Conservation (phyloP, 2,888 invertebrate genomes). For the Sesia apiformis region DNA sequence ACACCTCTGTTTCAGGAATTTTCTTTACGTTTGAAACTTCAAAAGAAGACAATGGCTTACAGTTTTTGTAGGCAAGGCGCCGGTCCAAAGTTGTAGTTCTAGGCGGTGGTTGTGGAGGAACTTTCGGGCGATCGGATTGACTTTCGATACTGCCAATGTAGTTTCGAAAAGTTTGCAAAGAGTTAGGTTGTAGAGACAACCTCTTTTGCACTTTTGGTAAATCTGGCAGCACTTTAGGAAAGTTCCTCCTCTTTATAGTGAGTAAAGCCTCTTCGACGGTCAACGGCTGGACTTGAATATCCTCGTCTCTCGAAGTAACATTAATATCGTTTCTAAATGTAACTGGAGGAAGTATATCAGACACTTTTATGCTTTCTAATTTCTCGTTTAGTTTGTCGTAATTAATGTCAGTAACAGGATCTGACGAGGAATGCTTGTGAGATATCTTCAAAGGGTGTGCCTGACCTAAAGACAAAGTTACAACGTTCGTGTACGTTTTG, state of each 20-base stretch:
- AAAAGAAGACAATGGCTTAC: conserved; percentile 56
- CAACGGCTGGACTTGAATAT: conserved; percentile 41
- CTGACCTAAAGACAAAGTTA: conserved; percentile 44
- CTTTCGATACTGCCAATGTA: conserved; percentile 36
- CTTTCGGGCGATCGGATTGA: conserved; percentile 46
- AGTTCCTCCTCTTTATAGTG: conserved; percentile 84
- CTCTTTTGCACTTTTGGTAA: conserved; percentile 76
- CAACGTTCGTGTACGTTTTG: conserved; percentile 50
- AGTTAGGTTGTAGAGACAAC: conserved; percentile 77
- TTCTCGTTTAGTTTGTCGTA: conserved; percentile 53
- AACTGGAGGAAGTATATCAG: conserved; percentile 55
- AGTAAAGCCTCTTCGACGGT: conserved; percentile 82
- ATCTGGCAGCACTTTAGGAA: conserved; percentile 90
- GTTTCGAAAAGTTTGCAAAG: conserved; percentile 53
- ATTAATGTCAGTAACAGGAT: conserved; percentile 77
- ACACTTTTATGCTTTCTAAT: conserved; percentile 28
- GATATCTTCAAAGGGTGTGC: conserved; percentile 65
- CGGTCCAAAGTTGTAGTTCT: conserved; percentile 81
- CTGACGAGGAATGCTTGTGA: conserved; percentile 80
- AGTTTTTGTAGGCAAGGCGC: conserved; percentile 58
- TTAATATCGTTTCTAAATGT: conserved; percentile 78
- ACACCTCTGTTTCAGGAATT: conserved; percentile 24
- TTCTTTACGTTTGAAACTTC: conserved; percentile 31
- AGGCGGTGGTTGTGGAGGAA: conserved; percentile 84
- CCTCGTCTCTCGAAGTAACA: conserved; percentile 82